These are phyloP conservation scores for Zosterops japonicus DNA, from an alignment of 2,113 vertebrate genomes.

Conservation along the genomic window DNA sequence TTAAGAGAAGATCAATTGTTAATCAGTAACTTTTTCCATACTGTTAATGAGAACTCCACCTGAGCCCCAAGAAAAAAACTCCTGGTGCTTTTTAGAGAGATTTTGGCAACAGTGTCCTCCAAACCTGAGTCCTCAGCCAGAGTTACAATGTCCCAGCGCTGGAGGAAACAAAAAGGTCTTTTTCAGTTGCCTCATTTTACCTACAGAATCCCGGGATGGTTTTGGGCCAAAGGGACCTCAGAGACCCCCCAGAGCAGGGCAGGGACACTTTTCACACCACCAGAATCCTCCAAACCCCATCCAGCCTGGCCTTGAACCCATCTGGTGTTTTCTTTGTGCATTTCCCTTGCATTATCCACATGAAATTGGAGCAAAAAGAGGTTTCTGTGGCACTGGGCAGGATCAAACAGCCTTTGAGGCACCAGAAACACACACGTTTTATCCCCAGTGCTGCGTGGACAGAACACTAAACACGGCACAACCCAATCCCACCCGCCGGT, in stretches of 20 bases:
- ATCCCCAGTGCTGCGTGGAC: rapidly evolving
- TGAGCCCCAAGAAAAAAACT: neutral
- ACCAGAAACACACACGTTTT: rapidly evolving
- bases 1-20: neutral
- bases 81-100: neutral
- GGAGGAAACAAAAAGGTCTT: neutral
- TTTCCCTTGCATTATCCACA: rapidly evolving
- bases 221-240: neutral
- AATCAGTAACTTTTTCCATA: rapidly evolving
- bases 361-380: rapidly evolving
- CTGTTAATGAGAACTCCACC: neutral
- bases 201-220: rapidly evolving
- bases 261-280: rapidly evolving
- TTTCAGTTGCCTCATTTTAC: rapidly evolving
- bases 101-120: neutral
- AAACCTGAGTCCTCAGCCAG: rapidly evolving
- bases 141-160: neutral
- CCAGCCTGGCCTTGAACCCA: neutral
- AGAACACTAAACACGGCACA: rapidly evolving
- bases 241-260: neutral
- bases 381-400: rapidly evolving
- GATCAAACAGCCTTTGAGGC: neutral
- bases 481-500: rapidly evolving
- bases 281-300: rapidly evolving
- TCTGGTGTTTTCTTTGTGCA: neutral